phyloP scores from a whole-genome alignment of 1,140 invertebrate genomes.

The Branchinecta lindahli region DNA sequence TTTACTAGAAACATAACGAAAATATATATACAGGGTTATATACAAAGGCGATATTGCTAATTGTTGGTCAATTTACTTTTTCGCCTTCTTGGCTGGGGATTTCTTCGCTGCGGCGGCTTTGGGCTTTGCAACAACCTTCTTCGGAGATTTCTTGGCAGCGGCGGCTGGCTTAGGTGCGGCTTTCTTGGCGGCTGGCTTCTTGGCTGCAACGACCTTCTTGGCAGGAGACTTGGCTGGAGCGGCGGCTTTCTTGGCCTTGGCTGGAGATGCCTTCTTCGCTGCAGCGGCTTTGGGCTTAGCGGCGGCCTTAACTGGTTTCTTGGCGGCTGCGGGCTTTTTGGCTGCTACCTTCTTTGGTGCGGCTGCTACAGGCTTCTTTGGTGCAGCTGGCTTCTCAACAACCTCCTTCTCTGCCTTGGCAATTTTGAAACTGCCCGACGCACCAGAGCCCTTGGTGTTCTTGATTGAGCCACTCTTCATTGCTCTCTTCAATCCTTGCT shows the following conservation, averaged over 20 bases:
- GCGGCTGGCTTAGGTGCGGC: conserved; percentile 17
- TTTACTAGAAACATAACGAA: too few species aligned
- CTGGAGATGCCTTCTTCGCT: conserved; percentile 18
- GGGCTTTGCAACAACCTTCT: conserved; percentile 17
- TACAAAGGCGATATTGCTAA: too few species aligned
- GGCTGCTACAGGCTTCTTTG: conserved; percentile 20
- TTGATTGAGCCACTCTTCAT: conserved; percentile 24
- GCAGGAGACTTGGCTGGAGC: conserved; percentile 1
- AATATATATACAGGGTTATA: too few species aligned
- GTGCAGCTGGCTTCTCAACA: conserved; percentile 22
- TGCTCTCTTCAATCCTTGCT: conserved; percentile 25
- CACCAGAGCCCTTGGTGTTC: conserved; percentile 25
- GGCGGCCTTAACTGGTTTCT: conserved; percentile 17
- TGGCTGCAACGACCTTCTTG: conserved; percentile 18
- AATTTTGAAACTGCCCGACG: too few species aligned
- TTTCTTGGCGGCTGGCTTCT: conserved; percentile 17
- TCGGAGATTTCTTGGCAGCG: conserved; percentile 17
- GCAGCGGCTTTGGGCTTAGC: not conserved
- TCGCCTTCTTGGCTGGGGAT: conserved; percentile 20
- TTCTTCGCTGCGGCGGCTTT: conserved; percentile 22
- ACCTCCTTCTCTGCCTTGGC: conserved; percentile 12
- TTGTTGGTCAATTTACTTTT: too few species aligned
- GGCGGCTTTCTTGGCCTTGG: conserved; percentile 20
- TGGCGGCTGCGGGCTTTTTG: conserved; percentile 14
- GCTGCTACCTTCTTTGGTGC: conserved; percentile 18